phyloP scores from a whole-genome alignment of 2,888 invertebrate genomes.

The Byasa hedistus region DNA sequence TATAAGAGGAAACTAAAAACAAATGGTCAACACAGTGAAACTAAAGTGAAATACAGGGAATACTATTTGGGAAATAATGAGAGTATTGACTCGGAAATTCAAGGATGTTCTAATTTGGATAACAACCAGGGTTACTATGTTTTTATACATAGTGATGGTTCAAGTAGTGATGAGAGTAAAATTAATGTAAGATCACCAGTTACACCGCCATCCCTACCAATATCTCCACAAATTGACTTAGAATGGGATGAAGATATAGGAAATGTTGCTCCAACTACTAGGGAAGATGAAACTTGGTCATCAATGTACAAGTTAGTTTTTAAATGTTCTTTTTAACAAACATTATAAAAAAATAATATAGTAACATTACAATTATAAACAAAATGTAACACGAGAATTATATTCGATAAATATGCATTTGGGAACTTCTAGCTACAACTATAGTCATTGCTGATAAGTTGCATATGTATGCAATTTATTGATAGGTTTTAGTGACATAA shows the following conservation, averaged over 20 bases:
- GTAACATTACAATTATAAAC: no score
- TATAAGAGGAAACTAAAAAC: constrained; percentile 60
- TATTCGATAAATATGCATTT: no score
- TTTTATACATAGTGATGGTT: constrained; percentile 68
- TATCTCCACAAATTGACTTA: constrained; percentile 74
- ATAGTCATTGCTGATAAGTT: no score
- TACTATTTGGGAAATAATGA: constrained; percentile 39
- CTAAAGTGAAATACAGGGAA: constrained; percentile 49
- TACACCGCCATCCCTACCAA: constrained; percentile 50
- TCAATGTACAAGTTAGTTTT: constrained; percentile 69
- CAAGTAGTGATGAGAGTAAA: constrained; percentile 63
- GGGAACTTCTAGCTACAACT: no score
- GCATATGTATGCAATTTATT: no score
- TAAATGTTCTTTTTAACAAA: constrained; percentile 16
- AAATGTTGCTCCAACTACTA: constrained; percentile 72
- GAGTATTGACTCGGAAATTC: constrained; percentile 35
- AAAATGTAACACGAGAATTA: no score
- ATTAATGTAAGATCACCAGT: constrained; percentile 50
- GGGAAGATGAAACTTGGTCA: constrained; percentile 78
- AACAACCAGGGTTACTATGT: constrained; percentile 66
- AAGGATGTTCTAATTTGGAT: constrained; percentile 41
- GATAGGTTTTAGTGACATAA: no score
- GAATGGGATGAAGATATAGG: constrained; percentile 89
- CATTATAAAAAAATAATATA: no score
- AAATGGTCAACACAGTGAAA: constrained; percentile 47